A percentile compares a stretch with the other conserved stretches of the same genome.
Conservation (phyloP, 64 coral and sea anemone species). For the Actinia tenebrosa region DNA sequence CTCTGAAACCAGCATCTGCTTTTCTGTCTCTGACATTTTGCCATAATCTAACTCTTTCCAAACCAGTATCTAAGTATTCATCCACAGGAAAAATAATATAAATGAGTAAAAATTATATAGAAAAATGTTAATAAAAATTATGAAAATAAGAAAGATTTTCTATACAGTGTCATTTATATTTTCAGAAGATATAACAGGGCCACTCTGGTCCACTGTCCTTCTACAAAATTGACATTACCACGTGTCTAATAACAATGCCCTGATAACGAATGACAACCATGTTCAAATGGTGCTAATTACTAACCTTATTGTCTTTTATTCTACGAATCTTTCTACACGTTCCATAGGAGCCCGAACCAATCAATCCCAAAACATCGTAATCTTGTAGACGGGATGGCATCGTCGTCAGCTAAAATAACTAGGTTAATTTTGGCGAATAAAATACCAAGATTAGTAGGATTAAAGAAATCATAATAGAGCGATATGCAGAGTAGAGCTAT, state of each 20-base stretch:
- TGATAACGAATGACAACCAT: not conserved
- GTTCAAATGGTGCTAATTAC: not conserved
- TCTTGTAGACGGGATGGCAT: constrained; percentile 90
- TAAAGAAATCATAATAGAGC: too few species aligned
- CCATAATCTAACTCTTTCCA: constrained; percentile 99
- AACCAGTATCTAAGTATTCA: constrained; percentile 64
- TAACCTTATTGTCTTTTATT: constrained; percentile 87
- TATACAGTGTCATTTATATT: not conserved
- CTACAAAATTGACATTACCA: not conserved
- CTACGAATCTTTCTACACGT: constrained; percentile 91
- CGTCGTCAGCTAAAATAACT: not conserved
- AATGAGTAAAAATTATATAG: too few species aligned
- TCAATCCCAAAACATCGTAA: constrained; percentile 68
- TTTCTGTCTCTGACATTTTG: constrained; percentile 89
- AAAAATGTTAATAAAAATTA: not conserved
- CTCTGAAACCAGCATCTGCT: constrained; percentile 97
- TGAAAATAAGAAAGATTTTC: not conserved
- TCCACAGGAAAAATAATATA: not conserved
- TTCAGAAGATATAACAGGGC: too few species aligned
- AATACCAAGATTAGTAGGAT: too few species aligned
- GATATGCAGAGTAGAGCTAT: too few species aligned
- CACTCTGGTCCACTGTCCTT: not conserved
- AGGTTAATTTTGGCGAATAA: too few species aligned
- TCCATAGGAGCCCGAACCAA: constrained; percentile 96
- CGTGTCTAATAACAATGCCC: not conserved